Evolutionary conservation across 2,797 vertebrate species (phyloP).

Genomic region (Gymnoscopelus microlampas): DNA sequence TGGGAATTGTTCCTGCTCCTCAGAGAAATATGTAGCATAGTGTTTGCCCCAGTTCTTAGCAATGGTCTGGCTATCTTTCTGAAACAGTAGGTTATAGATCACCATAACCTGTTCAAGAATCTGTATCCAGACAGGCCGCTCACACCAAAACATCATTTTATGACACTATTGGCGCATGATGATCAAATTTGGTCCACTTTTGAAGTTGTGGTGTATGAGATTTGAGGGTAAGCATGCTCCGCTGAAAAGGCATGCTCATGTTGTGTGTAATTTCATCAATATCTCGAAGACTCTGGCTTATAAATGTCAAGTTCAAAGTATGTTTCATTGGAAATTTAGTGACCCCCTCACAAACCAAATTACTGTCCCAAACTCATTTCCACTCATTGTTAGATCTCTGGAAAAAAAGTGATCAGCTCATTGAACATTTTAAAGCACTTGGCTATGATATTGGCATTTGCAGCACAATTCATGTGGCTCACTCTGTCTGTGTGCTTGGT

Average conservation of each 20-base stretch:
- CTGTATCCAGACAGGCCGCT: no score
- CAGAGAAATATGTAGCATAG: no score
- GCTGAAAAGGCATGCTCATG: slow-evolving; percentile 29
- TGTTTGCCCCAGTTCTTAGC: no score
- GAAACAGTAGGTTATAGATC: no score
- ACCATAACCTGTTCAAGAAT: no score
- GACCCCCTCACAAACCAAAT: slow-evolving; percentile 4
- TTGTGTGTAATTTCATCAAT: slow-evolving; percentile 29
- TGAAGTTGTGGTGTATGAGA: no score
- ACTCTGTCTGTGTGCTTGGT: not conserved
- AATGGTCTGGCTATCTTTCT: no score
- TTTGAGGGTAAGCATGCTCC: slow-evolving; percentile 21
- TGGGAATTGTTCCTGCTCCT: no score
- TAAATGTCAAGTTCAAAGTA: slow-evolving; percentile 19
- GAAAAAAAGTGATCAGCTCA: not conserved
- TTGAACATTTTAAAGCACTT: not conserved
- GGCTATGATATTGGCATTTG: no score
- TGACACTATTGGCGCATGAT: no score
- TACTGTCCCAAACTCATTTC: slow-evolving; percentile 4
- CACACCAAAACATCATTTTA: no score
- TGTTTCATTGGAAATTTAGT: slow-evolving; percentile 15
- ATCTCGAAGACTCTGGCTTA: slow-evolving; percentile 23
- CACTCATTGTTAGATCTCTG: slow-evolving; percentile 8
- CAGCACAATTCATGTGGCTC: not conserved
- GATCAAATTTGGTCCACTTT: no score